phyloP scores from a whole-genome alignment of 2,113 vertebrate species.

The Oncorhynchus masou region DNA sequence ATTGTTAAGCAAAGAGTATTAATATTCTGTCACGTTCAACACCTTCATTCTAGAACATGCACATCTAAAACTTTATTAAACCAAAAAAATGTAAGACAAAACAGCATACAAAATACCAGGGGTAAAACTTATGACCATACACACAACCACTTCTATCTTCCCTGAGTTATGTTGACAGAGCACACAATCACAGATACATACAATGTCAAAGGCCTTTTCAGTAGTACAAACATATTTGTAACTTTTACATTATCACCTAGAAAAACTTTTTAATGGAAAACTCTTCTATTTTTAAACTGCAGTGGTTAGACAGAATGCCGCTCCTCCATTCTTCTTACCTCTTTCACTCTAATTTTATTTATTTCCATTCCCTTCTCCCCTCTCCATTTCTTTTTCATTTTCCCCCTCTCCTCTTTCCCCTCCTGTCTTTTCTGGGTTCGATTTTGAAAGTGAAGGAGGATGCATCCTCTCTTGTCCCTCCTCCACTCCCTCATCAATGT shows the following conservation, averaged over 20 bases:
- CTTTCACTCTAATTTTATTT: background rate
- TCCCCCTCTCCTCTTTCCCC: background rate
- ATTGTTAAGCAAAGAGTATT: too few species aligned
- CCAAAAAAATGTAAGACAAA: too few species aligned
- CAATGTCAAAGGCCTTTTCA: background rate
- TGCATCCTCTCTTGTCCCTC: background rate
- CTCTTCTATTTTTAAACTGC: conserved; percentile 35
- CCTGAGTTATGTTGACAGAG: too few species aligned
- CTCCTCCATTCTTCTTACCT: conserved; percentile 13
- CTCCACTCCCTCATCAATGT: conserved; percentile 44
- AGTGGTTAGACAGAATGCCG: conserved; percentile 39
- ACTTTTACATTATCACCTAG: too few species aligned
- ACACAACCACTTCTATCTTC: too few species aligned
- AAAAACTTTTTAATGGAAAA: background rate
- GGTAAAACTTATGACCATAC: too few species aligned
- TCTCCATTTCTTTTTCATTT: background rate
- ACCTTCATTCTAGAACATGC: too few species aligned
- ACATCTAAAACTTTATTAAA: too few species aligned
- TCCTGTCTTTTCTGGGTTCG: background rate
- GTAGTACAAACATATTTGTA: background rate
- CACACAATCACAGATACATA: too few species aligned
- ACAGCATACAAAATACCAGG: too few species aligned
- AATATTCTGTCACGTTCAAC: too few species aligned
- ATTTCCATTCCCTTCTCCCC: background rate
- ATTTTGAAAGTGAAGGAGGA: background rate